phyloP scores from a whole-genome alignment of 2,888 invertebrate species.

The Luperina testacea region DNA sequence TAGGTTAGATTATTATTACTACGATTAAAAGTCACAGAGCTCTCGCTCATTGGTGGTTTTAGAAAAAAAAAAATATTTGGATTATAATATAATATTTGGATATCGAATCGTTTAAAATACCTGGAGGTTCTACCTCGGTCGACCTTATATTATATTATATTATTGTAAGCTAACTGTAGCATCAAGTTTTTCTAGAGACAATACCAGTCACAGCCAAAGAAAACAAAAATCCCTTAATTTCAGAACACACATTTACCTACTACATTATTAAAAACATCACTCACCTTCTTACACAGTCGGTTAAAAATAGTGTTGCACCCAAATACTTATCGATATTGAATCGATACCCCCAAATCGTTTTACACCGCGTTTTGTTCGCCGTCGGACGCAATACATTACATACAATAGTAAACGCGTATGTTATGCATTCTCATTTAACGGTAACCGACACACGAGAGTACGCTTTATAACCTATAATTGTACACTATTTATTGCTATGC shows the following conservation, averaged over 20 bases:
- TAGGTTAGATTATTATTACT: not conserved
- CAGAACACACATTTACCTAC: too few relatives aligned
- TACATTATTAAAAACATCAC: too few relatives aligned
- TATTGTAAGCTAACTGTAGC: too few relatives aligned
- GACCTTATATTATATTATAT: too few relatives aligned
- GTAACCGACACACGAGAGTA: constrained; percentile 74
- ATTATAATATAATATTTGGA: not conserved
- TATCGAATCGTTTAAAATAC: not conserved
- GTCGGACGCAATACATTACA: constrained; percentile 10
- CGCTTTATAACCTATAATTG: constrained; percentile 85
- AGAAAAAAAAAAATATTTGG: not conserved
- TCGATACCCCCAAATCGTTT: constrained; percentile 29
- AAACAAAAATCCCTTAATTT: too few relatives aligned
- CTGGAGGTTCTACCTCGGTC: too few relatives aligned
- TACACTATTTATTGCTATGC: constrained; percentile 78
- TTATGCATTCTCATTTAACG: constrained; percentile 73
- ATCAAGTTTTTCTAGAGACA: too few relatives aligned
- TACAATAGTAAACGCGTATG: constrained; percentile 32
- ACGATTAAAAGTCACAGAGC: not conserved
- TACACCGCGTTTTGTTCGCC: constrained; percentile 12
- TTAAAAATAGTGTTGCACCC: not conserved
- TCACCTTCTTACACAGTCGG: too few relatives aligned
- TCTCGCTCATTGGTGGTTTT: not conserved
- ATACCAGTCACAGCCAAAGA: too few relatives aligned
- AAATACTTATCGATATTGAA: constrained; percentile 2